phyloP scores from a whole-genome alignment of 92 coral and sea anemone species.

The Paragorgia papillata region DNA sequence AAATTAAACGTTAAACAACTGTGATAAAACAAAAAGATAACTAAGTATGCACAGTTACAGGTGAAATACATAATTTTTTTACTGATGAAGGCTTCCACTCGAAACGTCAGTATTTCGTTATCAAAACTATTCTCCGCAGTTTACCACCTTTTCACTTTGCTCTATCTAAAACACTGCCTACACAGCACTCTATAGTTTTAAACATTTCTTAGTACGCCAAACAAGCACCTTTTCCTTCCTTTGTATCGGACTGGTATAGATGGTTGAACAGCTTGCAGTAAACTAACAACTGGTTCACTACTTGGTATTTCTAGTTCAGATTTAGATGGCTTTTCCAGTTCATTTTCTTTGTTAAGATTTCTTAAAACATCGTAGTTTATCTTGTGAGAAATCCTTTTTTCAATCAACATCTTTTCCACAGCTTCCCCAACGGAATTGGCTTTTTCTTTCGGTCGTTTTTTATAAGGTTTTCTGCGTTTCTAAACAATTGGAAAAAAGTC shows the following conservation, averaged over 20 bases:
- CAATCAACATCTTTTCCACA: constrained; percentile 96
- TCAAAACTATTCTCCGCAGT: too few relatives aligned
- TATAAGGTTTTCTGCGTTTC: constrained; percentile 84
- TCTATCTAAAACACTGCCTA: too few relatives aligned
- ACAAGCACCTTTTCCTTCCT: constrained; percentile 36
- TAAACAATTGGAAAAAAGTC: constrained; percentile 20
- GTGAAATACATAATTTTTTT: too few relatives aligned
- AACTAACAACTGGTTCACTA: constrained; percentile 40
- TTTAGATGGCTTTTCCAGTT: constrained; percentile 49
- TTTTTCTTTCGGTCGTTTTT: constrained; percentile 66
- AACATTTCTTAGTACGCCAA: too few relatives aligned
- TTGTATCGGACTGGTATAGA: constrained; percentile 49
- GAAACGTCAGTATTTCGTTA: too few relatives aligned
- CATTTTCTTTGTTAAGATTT: constrained; percentile 70
- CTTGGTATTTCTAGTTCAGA: constrained; percentile 52
- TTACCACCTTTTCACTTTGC: too few relatives aligned
- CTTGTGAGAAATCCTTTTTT: constrained; percentile 92
- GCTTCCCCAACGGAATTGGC: constrained; percentile 97
- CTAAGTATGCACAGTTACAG: too few relatives aligned
- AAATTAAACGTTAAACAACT: too few relatives aligned
- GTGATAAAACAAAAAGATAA: too few relatives aligned
- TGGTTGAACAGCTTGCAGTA: constrained; percentile 40
- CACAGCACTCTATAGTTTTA: too few relatives aligned
- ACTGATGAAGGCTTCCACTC: too few relatives aligned
- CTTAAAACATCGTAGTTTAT: constrained; percentile 95